These are phyloP conservation scores for Philaenus spumarius DNA, from an alignment of 1,140 invertebrate species.

Conservation along the genomic window DNA sequence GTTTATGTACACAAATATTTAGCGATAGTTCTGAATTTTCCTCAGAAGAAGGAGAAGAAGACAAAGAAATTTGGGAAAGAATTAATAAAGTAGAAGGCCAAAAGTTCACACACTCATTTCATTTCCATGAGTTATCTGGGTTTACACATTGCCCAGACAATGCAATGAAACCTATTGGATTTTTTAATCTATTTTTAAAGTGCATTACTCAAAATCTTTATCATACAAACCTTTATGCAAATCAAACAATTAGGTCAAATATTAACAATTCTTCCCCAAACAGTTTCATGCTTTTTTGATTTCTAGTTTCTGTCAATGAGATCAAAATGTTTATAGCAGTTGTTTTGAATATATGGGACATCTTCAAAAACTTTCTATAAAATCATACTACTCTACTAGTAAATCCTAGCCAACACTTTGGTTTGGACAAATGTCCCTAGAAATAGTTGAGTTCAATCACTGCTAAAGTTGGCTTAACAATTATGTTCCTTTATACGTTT, in stretches of 20 bases:
- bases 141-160: not conserved
- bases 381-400: not conserved
- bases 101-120: not conserved
- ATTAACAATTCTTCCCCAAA: not conserved
- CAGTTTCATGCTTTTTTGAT: not conserved
- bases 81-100: not conserved
- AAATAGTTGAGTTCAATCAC: not conserved
- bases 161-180: not conserved
- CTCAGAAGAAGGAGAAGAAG: not conserved
- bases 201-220: not conserved
- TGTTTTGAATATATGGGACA: not conserved
- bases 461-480: not conserved
- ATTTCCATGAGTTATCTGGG: not conserved
- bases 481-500: too few species aligned
- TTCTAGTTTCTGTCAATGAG: not conserved
- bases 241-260: not conserved
- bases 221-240: not conserved
- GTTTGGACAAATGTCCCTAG: not conserved
- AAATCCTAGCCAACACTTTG: not conserved
- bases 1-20: not conserved
- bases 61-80: not conserved
- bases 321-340: too few species aligned
- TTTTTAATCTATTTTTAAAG: not conserved
- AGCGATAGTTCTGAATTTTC: not conserved
- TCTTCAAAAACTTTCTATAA: not conserved